Evolutionary conservation across 2,888 invertebrate species (phyloP), one percentile per base, ranked within the genome.

Genomic region (Tiliacea citrago): DNA sequence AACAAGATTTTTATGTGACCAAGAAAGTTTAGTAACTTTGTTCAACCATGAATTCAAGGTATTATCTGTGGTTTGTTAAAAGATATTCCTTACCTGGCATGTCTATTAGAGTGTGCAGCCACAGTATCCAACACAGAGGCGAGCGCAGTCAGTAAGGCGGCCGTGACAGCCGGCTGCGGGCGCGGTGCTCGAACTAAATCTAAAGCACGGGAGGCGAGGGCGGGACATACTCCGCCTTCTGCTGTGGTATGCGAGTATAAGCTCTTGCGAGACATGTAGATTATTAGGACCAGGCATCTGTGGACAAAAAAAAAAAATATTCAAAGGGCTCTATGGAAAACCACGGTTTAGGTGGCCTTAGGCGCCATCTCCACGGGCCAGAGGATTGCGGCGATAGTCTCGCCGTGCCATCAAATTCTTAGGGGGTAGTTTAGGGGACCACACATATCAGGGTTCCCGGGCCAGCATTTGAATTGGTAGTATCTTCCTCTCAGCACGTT

Each of bases 181-280:
- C 97, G 96, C 83, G 98, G 91, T 96, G 97, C 88, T 97, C 85
- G 98, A 96, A 87, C 97, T 97, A 87, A 89, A 55, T 92, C 87
- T 76, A 96, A 89, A 58, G 96, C 94, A 60, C 97, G 96, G 1
- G 97, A 60, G 95, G 97, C 86, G 97, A 92, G 91, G 96, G 97
- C 90, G 97, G 86, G 98, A 95, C 87, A 97, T 96, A 87, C 88
- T 10, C 90, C 88, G n/a, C 75, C 97, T 49, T 97, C 97, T n/a
- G 79, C 51, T 8, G 96, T 96, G 69, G 87, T 68, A 94, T 96
- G 96, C 10, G 97, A 95, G 90, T 91, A 93, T 88, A 98, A 96
- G 79, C 98, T 98, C 91, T 98, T 98, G 88, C 99, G 98, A 73
- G 98, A 98, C 96, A 99, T 97, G 94, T 98, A 99, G 82, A 98